These are phyloP conservation scores for Eueremaeus valkanovi DNA, from an alignment of 2,888 invertebrate genomes.

Conservation along the genomic window DNA sequence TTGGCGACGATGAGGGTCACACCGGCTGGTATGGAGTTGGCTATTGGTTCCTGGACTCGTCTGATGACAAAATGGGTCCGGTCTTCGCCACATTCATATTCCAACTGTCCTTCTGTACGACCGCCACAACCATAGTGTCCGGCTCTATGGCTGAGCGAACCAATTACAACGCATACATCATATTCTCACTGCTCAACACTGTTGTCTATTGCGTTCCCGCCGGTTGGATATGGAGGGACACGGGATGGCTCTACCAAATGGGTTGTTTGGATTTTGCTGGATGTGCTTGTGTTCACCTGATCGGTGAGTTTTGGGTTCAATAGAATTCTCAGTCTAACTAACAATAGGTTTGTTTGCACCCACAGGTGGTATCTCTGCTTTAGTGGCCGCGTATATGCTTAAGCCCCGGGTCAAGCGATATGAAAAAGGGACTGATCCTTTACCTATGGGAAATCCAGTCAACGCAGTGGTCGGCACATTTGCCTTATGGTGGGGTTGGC, in stretches of 20 bases:
- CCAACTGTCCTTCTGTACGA: constrained; percentile 72
- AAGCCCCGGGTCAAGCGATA: constrained; percentile 50
- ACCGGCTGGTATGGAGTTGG: constrained; percentile 54
- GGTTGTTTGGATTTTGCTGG: constrained; percentile 91
- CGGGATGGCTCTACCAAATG: constrained; percentile 73
- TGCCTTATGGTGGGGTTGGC: constrained; percentile 53
- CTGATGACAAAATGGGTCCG: constrained; percentile 49
- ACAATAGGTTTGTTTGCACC: neutral
- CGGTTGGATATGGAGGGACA: constrained; percentile 50
- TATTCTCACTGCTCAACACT: constrained; percentile 84
- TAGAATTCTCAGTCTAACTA: too few relatives aligned
- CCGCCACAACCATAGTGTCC: constrained; percentile 59
- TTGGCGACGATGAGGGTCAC: constrained; percentile 50
- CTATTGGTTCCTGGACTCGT: constrained; percentile 53
- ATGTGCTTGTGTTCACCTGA: constrained; percentile 79
- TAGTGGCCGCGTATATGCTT: constrained; percentile 70
- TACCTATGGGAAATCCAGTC: constrained; percentile 47
- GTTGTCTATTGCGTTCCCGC: constrained; percentile 87
- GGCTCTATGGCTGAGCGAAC: constrained; percentile 47
- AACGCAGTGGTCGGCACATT: constrained; percentile 49
- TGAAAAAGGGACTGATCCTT: constrained; percentile 43
- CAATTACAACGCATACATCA: constrained; percentile 56
- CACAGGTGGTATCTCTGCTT: constrained; percentile 61
- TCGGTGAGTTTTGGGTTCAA: constrained; percentile 62
- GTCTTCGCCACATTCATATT: constrained; percentile 53